These are phyloP conservation scores for Pseudochirops corinnae DNA, from an alignment of 2,797 vertebrate species.

Conservation along the genomic window DNA sequence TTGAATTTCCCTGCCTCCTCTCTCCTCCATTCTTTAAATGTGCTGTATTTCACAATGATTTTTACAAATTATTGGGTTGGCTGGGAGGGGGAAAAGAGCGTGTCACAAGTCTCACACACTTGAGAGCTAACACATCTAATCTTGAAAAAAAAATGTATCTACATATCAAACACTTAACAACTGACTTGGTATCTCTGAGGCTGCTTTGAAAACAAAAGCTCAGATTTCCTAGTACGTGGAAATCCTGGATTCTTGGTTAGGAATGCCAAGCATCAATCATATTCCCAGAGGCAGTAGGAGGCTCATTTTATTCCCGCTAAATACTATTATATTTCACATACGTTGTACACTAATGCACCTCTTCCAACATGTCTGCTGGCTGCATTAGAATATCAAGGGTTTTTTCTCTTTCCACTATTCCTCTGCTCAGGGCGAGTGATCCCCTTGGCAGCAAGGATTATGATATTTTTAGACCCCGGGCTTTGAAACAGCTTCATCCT, in stretches of 20 bases:
- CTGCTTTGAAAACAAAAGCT: conserved; percentile 82
- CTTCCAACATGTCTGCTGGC: conserved; percentile 82
- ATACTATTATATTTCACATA: conserved; percentile 81
- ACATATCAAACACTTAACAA: conserved; percentile 11
- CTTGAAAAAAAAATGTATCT: conserved; percentile 70
- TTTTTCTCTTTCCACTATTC: conserved; percentile 73
- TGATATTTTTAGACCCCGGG: neutral
- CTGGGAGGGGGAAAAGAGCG: neutral
- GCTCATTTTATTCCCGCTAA: conserved; percentile 80
- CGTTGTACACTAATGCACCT: conserved; percentile 80
- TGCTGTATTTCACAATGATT: neutral
- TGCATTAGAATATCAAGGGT: conserved; percentile 83
- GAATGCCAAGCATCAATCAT: conserved; percentile 80
- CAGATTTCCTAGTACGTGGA: conserved; percentile 78
- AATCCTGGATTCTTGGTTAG: conserved; percentile 77
- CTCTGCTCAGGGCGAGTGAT: neutral
- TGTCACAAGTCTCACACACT: neutral
- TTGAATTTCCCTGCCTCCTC: neutral
- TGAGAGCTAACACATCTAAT: conserved; percentile 9
- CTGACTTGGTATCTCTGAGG: conserved; percentile 73
- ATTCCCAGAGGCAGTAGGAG: conserved; percentile 82
- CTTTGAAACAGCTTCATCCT: conserved; percentile 72
- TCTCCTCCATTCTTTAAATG: neutral
- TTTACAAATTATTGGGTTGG: neutral
- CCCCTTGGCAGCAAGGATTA: neutral